A percentile compares a stretch with the other conserved stretches of the same genome.
Evolutionary conservation across 2,113 vertebrate species (phyloP).

Genomic region (Vombatus ursinus): DNA sequence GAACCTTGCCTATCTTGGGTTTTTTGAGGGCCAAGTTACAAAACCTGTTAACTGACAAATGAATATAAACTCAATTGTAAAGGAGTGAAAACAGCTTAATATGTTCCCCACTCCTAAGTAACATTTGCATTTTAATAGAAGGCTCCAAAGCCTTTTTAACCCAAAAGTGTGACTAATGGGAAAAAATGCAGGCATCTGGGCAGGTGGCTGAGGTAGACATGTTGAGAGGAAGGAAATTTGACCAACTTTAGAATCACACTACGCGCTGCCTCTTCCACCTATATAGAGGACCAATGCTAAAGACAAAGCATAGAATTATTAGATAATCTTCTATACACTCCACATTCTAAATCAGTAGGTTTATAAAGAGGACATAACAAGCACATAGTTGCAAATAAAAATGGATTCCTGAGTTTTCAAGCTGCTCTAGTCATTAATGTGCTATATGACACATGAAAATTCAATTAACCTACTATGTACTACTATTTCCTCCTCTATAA

Average conservation of each 20-base stretch:
- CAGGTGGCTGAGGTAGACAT: background rate
- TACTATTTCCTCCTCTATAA: background rate
- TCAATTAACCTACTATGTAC: background rate
- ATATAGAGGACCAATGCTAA: background rate
- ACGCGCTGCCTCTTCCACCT: background rate
- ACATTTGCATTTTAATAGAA: background rate
- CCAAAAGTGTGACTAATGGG: background rate
- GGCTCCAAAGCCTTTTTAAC: background rate
- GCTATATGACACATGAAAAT: slow-evolving; percentile 13
- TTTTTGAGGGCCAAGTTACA: background rate
- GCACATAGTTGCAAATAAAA: background rate
- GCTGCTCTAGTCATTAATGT: background rate
- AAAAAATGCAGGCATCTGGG: background rate
- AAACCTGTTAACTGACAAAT: background rate
- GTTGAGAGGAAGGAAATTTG: background rate
- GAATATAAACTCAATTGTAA: background rate
- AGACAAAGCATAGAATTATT: background rate
- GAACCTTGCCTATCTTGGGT: background rate
- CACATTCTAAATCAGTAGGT: background rate
- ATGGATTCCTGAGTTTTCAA: background rate
- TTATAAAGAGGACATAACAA: background rate
- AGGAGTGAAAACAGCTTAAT: background rate
- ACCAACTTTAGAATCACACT: background rate
- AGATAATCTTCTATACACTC: background rate
- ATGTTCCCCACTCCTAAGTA: background rate